A percentile compares a stretch with the other conserved stretches of the same genome.
These are phyloP conservation scores for Yponomeuta sedellus DNA, from an alignment of 2,888 invertebrate species.

Conservation along the genomic window DNA sequence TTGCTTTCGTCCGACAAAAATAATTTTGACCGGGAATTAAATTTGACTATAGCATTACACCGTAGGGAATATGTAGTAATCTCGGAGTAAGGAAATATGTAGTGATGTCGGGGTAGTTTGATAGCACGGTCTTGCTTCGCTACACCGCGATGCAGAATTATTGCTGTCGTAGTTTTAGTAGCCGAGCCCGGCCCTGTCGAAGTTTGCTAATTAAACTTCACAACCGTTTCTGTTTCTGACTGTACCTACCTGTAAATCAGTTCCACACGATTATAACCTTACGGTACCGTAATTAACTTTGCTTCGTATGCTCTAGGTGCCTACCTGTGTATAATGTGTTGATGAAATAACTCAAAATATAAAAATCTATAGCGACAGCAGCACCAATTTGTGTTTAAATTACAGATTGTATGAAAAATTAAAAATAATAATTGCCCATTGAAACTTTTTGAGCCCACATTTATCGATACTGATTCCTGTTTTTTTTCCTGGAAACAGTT, in stretches of 20 bases:
- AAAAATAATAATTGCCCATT: no score
- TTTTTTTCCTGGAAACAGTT: no score
- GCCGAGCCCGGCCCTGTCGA: conserved; percentile 63
- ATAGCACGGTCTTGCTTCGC: neutral
- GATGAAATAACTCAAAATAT: no score
- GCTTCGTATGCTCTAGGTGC: neutral
- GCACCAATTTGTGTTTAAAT: no score
- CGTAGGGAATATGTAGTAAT: neutral
- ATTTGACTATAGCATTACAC: no score
- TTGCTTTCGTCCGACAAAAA: no score
- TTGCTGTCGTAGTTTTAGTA: conserved; percentile 64
- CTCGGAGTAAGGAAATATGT: neutral
- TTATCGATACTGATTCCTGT: no score
- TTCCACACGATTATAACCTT: neutral
- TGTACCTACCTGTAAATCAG: neutral
- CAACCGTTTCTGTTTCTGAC: conserved; percentile 42
- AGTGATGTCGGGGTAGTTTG: neutral
- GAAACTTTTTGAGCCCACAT: no score
- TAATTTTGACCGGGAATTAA: no score
- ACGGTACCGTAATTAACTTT: neutral
- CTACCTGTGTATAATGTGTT: no score
- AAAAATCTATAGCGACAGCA: no score
- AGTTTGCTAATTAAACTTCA: conserved; percentile 76
- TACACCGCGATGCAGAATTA: conserved; percentile 53
- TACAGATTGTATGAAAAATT: no score